phyloP scores from a whole-genome alignment of 2,113 vertebrate genomes.

The Trichomycterus rosablanca region DNA sequence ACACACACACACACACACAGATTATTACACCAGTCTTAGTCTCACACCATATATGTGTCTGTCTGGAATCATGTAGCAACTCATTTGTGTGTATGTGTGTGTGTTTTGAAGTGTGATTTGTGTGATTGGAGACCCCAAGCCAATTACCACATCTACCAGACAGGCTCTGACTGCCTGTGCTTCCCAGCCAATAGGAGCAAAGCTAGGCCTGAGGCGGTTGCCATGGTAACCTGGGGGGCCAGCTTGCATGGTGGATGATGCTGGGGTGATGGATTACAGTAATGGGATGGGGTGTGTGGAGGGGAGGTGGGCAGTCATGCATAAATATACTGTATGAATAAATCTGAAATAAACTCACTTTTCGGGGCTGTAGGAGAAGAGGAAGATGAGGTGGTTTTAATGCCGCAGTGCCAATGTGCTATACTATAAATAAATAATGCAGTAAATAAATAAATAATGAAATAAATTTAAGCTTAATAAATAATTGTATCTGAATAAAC shows the following conservation, averaged over 20 bases:
- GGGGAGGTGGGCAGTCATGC: constrained; percentile 45
- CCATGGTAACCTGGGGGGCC: constrained; percentile 73
- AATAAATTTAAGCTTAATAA: too few relatives aligned
- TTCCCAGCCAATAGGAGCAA: constrained; percentile 69
- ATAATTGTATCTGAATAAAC: too few relatives aligned
- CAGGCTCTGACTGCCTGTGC: constrained; percentile 65
- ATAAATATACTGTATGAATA: constrained; percentile 58
- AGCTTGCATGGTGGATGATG: constrained; percentile 76
- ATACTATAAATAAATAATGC: too few relatives aligned
- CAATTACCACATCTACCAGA: constrained; percentile 79
- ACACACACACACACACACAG: constrained; percentile 50
- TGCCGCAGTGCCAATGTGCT: background rate
- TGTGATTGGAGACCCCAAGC: constrained; percentile 68
- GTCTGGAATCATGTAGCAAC: constrained; percentile 32
- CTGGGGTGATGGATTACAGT: constrained; percentile 75
- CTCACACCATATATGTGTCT: constrained; percentile 42
- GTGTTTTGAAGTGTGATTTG: constrained; percentile 13
- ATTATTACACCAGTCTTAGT: constrained; percentile 59
- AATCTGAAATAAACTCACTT: constrained; percentile 49
- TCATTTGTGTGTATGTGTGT: constrained; percentile 29
- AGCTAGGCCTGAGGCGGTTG: constrained; percentile 78
- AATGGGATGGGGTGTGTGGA: constrained; percentile 63
- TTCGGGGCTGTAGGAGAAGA: constrained; percentile 16
- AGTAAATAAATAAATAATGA: too few relatives aligned
- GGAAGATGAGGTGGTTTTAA: constrained; percentile 8